Base-by-base conservation (phyloP, 1,140 invertebrate species). In the Heterodera schachtii region DNA sequence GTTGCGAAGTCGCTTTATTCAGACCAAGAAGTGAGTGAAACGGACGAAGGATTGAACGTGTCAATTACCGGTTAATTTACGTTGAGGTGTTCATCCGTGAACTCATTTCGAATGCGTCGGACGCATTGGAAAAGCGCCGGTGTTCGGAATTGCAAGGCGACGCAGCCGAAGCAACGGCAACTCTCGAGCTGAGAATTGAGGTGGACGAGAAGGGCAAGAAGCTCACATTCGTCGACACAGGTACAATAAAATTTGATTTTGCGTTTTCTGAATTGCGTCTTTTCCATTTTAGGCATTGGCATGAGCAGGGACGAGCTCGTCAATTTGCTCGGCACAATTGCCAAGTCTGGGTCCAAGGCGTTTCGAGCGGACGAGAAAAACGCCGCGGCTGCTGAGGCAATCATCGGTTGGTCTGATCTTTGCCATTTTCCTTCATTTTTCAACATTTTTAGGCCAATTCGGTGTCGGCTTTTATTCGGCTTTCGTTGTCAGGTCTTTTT, bases 381-480 rank as follows among this genome's bases (percentile, higher is more conserved):
- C 41, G 91, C 93, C 73, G 91, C 91, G 11, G 91, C 93, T 73
- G 91, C 91, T 13, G 91, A 92, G 52, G 91, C 92, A 75, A 97
- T 98, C 78, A 98, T 98, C 91, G 83, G 83, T 85, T 13, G 46
- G 44, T 31, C 9, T 52, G 9, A 43, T 64, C 1, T 84, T 82
- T 3, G 5, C 7, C 13, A 9, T 71, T 46, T 73, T 60, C 43
- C 47, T 74, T 41, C 64, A 16, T 19, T 21, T 47, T 21, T n/a
- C 0, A 64, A 52, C n/a, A 43, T 60, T 73, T 73, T 79, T 81
- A 84, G 97, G 96, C 6, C 96, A 98, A 90, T 98, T 98, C 92
- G 97, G 96, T 82, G 97, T 98, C 19, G 97, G 97, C 11, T 98
- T 98, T 90, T 98, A 98, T 89, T 97, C 96, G 67, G 93, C 94